These are phyloP conservation scores for Takifugu bimaculatus DNA, from an alignment of 2,113 vertebrate species.

Conservation along the genomic window DNA sequence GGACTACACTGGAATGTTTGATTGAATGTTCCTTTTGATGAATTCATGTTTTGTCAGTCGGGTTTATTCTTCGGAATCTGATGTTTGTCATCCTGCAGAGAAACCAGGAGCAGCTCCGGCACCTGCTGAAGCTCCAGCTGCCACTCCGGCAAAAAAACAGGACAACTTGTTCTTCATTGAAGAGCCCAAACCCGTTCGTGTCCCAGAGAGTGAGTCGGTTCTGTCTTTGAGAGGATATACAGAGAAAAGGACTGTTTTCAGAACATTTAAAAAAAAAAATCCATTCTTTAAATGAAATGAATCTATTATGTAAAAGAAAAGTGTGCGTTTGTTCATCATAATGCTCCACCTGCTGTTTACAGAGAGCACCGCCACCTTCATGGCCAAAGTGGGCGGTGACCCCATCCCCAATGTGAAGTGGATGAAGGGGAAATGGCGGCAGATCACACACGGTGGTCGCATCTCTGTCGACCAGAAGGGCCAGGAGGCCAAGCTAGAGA, in stretches of 20 bases:
- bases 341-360: constrained; percentile 7
- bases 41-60: not conserved
- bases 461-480: constrained; percentile 86
- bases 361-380: constrained; percentile 93
- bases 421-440: constrained; percentile 98
- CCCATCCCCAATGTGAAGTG: constrained; percentile 96
- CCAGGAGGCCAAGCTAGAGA: constrained; percentile 87
- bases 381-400: constrained; percentile 95
- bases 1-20: not conserved
- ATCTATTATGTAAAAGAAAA: too few species aligned
- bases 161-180: constrained; percentile 92
- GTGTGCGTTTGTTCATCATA: not conserved
- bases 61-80: not conserved
- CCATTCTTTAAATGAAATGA: too few species aligned
- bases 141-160: constrained; percentile 77
- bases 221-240: too few species aligned
- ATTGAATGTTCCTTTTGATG: not conserved
- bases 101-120: constrained; percentile 69
- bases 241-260: too few species aligned
- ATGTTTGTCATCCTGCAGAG: constrained; percentile 73
- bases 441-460: constrained; percentile 92
- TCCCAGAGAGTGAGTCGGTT: constrained; percentile 85
- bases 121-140: constrained; percentile 52
- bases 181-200: constrained; percentile 82
- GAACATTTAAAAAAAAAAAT: too few species aligned